Conservation (phyloP, 2,797 vertebrate species). For the Danio albolineatus region DNA sequence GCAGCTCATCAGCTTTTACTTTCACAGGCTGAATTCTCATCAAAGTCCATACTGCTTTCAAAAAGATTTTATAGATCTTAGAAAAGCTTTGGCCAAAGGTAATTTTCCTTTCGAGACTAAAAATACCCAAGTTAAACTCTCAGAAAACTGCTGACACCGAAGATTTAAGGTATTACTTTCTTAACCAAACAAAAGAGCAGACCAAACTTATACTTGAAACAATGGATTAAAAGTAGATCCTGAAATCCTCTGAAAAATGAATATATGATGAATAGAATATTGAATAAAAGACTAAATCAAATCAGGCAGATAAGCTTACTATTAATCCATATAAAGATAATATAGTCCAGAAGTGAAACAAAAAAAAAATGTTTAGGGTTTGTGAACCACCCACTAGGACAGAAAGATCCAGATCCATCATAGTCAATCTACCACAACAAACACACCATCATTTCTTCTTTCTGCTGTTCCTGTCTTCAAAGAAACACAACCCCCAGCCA, state of each 20-base stretch:
- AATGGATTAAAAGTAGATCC: neutral
- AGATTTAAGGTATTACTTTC: neutral
- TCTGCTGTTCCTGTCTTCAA: constrained; percentile 25
- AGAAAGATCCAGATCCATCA: constrained; percentile 49
- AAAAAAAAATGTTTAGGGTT: constrained; percentile 35
- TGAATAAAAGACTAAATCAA: constrained; percentile 6
- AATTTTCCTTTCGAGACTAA: constrained; percentile 28
- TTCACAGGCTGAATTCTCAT: constrained; percentile 55
- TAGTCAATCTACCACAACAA: constrained; percentile 54
- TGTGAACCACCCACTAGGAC: constrained; percentile 58
- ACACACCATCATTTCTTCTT: constrained; percentile 46
- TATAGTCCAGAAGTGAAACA: constrained; percentile 29
- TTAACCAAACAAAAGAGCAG: neutral
- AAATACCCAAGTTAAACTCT: neutral
- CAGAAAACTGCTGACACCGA: constrained; percentile 24
- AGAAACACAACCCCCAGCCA: constrained; percentile 23
- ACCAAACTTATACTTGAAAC: neutral
- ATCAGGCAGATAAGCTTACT: neutral
- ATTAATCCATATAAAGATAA: constrained; percentile 13
- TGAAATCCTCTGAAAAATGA: neutral
- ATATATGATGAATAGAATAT: neutral
- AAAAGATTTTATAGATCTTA: constrained; percentile 43
- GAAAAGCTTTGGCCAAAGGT: constrained; percentile 43
- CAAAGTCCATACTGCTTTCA: constrained; percentile 28
- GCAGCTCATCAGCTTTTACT: constrained; percentile 43